Percentiles rank a stretch among this genome's conserved stretches.
Evolutionary conservation across 2,888 invertebrate genomes (phyloP).

Genomic region (Catocala nupta): DNA sequence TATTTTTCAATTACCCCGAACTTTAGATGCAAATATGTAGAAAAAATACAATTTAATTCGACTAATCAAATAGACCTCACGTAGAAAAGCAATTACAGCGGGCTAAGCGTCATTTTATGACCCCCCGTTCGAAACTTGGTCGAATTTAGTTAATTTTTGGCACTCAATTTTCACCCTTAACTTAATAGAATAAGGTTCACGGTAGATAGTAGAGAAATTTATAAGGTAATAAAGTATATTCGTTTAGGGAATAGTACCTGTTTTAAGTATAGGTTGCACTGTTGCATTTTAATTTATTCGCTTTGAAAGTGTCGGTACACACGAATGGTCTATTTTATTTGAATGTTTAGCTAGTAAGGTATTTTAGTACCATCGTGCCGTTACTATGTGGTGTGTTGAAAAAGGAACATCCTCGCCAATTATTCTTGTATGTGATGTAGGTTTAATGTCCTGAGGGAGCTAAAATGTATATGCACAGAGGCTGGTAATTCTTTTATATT

Average conservation of each 20-base stretch:
- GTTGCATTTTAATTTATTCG: constrained; percentile 57
- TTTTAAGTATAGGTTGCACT: constrained; percentile 54
- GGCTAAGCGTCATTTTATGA: constrained; percentile 64
- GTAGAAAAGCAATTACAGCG: constrained; percentile 60
- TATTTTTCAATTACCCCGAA: constrained; percentile 7
- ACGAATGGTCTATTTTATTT: constrained; percentile 21
- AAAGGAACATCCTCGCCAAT: too few relatives aligned
- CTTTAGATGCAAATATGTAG: constrained; percentile 23
- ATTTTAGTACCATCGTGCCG: too few relatives aligned
- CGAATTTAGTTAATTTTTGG: constrained; percentile 46
- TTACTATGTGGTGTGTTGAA: too few relatives aligned
- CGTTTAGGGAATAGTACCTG: constrained; percentile 45
- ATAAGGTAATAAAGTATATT: constrained; percentile 53
- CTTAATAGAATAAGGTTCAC: constrained; percentile 17
- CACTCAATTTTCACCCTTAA: constrained; percentile 32
- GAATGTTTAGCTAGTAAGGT: too few relatives aligned
- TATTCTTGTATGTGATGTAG: too few relatives aligned
- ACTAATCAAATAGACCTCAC: constrained; percentile 58
- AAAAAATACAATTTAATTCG: constrained; percentile 47
- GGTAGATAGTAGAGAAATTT: constrained; percentile 33
- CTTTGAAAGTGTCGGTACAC: constrained; percentile 25
- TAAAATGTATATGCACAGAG: too few relatives aligned
- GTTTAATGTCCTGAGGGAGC: too few relatives aligned
- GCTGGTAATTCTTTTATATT: too few relatives aligned
- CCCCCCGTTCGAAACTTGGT: constrained; percentile 49